Percentiles rank a stretch among this genome's conserved stretches.
These are phyloP conservation scores for Xanthorhoe spadicearia DNA, from an alignment of 2,888 invertebrate genomes.

Conservation along the genomic window DNA sequence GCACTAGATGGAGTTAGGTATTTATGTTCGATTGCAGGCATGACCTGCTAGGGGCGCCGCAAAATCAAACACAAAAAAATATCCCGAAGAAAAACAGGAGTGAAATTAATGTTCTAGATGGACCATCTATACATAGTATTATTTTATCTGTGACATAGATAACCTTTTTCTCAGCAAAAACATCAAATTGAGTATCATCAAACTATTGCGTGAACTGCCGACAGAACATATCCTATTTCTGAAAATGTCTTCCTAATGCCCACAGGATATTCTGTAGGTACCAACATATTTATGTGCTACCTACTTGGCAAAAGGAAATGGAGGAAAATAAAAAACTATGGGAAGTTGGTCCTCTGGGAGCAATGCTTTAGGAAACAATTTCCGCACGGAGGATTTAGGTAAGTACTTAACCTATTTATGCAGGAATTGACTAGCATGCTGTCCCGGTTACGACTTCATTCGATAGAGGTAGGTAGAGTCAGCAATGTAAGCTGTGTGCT, in stretches of 20 bases:
- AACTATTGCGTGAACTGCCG: neutral
- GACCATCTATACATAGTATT: too few species aligned
- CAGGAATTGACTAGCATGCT: neutral
- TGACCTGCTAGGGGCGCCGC: too few species aligned
- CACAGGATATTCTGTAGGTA: neutral
- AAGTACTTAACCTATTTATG: conserved; percentile 7
- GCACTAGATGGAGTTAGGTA: too few species aligned
- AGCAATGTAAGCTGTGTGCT: too few species aligned
- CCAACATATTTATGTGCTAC: conserved; percentile 3
- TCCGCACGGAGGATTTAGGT: conserved; percentile 21
- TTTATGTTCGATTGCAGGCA: too few species aligned
- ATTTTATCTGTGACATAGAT: too few species aligned
- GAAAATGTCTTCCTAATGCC: neutral
- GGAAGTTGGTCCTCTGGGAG: conserved; percentile 25
- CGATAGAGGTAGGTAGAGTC: too few species aligned
- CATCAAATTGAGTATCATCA: neutral
- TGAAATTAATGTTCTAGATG: too few species aligned
- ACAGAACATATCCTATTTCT: neutral
- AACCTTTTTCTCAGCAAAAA: neutral
- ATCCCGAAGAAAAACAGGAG: too few species aligned
- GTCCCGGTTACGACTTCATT: neutral
- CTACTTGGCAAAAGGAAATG: conserved; percentile 8
- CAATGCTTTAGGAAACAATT: conserved; percentile 28
- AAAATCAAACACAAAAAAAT: too few species aligned
- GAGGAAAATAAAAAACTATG: conserved; percentile 18